Evolutionary conservation across 2,113 vertebrate genomes (phyloP).

Genomic region (Sinocyclocheilus grahami): DNA sequence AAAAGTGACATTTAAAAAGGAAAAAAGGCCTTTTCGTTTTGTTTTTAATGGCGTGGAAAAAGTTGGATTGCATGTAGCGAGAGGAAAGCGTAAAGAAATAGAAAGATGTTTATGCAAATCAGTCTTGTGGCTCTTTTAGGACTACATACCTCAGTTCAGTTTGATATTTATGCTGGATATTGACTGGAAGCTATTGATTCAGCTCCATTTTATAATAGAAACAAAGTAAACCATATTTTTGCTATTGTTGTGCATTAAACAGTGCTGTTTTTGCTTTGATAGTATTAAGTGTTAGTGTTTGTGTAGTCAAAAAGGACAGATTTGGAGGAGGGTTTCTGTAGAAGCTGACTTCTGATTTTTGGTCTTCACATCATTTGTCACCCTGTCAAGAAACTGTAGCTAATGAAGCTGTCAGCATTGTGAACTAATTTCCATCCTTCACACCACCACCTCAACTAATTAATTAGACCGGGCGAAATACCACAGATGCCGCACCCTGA

Average conservation of each 20-base stretch:
- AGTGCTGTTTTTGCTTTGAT: not conserved
- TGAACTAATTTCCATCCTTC: conserved; percentile 39
- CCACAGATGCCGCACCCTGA: conserved; percentile 10
- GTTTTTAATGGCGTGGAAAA: not conserved
- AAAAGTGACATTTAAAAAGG: conserved; percentile 25
- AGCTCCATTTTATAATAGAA: not conserved
- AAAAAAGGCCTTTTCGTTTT: not conserved
- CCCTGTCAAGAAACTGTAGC: conserved; percentile 37
- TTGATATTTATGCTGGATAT: not conserved
- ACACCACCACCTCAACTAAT: conserved; percentile 31
- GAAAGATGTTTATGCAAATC: not conserved
- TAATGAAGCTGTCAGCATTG: conserved; percentile 49
- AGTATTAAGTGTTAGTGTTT: not conserved
- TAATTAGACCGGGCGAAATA: conserved; percentile 26
- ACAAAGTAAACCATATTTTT: not conserved
- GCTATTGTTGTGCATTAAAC: not conserved
- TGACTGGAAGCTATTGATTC: conserved; percentile 17
- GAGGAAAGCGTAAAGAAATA: not conserved
- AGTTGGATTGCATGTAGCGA: not conserved
- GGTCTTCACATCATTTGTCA: not conserved
- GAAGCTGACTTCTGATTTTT: not conserved
- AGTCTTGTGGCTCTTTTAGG: not conserved
- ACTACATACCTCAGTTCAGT: not conserved
- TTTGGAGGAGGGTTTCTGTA: not conserved
- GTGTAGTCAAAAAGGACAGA: not conserved